These are phyloP conservation scores for Pseudobourletiella spinata DNA, from an alignment of 1,140 invertebrate species.

Conservation along the genomic window DNA sequence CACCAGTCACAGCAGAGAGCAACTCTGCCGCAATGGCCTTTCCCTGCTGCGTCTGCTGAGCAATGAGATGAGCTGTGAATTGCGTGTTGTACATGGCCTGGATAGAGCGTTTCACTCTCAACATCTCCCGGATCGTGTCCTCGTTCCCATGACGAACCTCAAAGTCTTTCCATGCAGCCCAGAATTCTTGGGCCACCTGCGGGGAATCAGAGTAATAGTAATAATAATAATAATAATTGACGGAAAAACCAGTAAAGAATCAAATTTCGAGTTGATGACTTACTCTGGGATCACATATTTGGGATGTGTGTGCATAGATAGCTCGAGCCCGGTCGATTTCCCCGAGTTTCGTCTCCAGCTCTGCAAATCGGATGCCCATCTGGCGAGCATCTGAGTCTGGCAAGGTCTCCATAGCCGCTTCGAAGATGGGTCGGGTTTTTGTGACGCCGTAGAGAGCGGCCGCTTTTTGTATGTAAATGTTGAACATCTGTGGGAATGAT, in stretches of 20 bases:
- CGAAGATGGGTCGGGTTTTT: conserved; percentile 92
- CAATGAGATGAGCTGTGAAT: conserved; percentile 37
- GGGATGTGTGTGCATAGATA: conserved; percentile 95
- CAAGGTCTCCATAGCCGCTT: conserved; percentile 92
- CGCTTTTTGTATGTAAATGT: conserved; percentile 97
- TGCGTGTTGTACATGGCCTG: conserved; percentile 95
- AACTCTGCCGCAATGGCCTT: not conserved
- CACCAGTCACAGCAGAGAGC: too few species aligned
- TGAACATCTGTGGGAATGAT: conserved; percentile 68
- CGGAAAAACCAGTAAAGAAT: not conserved
- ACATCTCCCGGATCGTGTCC: conserved; percentile 98
- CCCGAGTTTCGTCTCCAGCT: conserved; percentile 95
- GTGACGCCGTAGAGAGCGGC: conserved; percentile 96
- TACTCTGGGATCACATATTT: conserved; percentile 96
- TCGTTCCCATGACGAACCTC: conserved; percentile 99
- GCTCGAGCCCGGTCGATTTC: conserved; percentile 73
- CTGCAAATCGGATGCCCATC: conserved; percentile 94
- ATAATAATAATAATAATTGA: not conserved
- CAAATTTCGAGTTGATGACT: too few species aligned
- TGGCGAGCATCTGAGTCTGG: conserved; percentile 83
- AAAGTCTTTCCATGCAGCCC: conserved; percentile 99
- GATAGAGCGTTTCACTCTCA: conserved; percentile 93
- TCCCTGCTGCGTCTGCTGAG: conserved; percentile 28
- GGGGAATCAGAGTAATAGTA: too few species aligned
- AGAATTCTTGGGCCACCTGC: conserved; percentile 81